A percentile compares a stretch with the other conserved stretches of the same genome.
Evolutionary conservation across 2,888 invertebrate genomes (phyloP).

Genomic region (Notodonta ziczac): DNA sequence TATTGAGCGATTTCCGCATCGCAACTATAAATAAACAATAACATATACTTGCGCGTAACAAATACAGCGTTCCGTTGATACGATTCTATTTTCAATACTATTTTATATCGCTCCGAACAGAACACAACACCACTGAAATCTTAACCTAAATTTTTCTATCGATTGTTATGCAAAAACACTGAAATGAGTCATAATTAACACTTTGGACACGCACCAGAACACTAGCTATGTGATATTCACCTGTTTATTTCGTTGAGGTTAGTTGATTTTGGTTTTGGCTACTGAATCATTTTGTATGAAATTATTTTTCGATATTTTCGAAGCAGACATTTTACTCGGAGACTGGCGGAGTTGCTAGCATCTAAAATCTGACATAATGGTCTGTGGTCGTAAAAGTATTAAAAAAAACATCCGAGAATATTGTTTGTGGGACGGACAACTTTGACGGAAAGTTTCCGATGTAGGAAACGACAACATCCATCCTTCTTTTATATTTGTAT

Average conservation of each 20-base stretch:
- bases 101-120: conserved; percentile 66
- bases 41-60: conserved; percentile 64
- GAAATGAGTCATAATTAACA: conserved; percentile 64
- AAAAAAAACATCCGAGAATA: too few species aligned
- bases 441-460: too few species aligned
- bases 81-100: conserved; percentile 63
- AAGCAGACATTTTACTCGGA: conserved; percentile 80
- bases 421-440: too few species aligned
- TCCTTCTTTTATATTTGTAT: too few species aligned
- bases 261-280: conserved; percentile 55
- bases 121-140: conserved; percentile 75
- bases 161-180: conserved; percentile 84
- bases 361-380: conserved; percentile 10
- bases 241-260: conserved; percentile 61
- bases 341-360: conserved; percentile 52
- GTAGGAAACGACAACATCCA: too few species aligned
- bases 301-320: conserved; percentile 69
- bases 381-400: not conserved
- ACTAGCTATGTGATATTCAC: conserved; percentile 61
- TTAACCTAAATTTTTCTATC: conserved; percentile 83
- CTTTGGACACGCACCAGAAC: conserved; percentile 49
- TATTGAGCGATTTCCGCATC: conserved; percentile 76
- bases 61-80: conserved; percentile 60
- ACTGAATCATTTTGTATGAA: conserved; percentile 66
- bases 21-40: conserved; percentile 79